Evolutionary conservation across 2,113 vertebrate genomes (phyloP).

Genomic region (Artemisiospiza belli): DNA sequence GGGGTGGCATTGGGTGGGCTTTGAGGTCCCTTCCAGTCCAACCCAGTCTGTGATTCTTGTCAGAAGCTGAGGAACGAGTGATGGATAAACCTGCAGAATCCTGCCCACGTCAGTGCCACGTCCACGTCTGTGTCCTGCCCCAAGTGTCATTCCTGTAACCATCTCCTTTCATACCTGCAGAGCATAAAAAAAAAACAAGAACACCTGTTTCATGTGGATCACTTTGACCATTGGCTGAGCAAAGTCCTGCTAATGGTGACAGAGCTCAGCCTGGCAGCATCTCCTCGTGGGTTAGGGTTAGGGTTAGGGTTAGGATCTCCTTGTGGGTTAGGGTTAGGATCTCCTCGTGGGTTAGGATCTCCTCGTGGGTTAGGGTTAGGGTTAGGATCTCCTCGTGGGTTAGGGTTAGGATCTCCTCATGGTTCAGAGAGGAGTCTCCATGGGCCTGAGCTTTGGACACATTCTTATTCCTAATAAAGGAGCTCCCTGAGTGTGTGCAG

Average conservation of each 20-base stretch:
- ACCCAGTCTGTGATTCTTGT: neutral
- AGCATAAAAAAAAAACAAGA: neutral
- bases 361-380: neutral
- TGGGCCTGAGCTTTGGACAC: neutral
- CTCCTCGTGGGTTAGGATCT: neutral
- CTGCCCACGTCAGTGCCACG: accelerated
- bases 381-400: neutral
- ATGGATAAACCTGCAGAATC: neutral
- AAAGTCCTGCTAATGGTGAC: accelerated
- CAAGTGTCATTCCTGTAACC: neutral
- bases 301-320: neutral
- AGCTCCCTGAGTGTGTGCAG: neutral
- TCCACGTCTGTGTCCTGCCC: accelerated
- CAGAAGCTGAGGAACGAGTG: neutral
- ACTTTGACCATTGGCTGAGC: neutral
- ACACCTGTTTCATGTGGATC: accelerated
- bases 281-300: accelerated
- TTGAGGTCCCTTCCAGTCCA: neutral
- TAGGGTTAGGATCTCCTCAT: neutral
- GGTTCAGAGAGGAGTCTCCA: neutral
- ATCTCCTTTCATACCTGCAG: neutral
- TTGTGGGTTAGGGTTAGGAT: no score
- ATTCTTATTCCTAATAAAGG: neutral
- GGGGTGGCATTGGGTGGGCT: accelerated
- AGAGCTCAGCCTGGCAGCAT: neutral